Evolutionary conservation across 2,797 vertebrate species (phyloP).

Genomic region (Spheniscus humboldti): DNA sequence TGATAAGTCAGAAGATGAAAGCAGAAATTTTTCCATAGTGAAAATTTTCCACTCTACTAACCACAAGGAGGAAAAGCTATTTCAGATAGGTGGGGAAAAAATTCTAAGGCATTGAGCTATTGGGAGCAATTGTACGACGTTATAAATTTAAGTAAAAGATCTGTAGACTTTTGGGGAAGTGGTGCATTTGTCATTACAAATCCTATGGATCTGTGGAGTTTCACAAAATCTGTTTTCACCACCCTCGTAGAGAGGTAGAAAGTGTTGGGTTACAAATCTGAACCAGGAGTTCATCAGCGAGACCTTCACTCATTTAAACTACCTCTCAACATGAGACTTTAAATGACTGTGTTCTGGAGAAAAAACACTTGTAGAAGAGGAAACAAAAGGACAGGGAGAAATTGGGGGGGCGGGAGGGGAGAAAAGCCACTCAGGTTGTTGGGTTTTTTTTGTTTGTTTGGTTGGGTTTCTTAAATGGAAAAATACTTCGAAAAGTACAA

Average conservation of each 20-base stretch:
- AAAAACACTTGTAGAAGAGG: background rate
- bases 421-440: background rate
- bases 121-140: background rate
- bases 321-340: background rate
- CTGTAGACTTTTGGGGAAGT: background rate
- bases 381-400: background rate
- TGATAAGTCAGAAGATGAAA: background rate
- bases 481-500: background rate
- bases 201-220: background rate
- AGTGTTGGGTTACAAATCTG: background rate
- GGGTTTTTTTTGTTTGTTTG: background rate
- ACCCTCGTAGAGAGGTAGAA: background rate
- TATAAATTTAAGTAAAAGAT: background rate
- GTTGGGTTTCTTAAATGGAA: background rate
- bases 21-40: background rate
- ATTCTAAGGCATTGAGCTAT: background rate
- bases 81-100: background rate
- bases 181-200: background rate
- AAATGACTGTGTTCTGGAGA: background rate
- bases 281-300: background rate
- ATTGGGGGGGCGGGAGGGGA: rapidly evolving
- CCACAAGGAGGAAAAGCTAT: background rate
- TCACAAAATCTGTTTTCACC: background rate
- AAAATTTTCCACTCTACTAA: background rate
- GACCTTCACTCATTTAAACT: background rate